Evolutionary conservation across 2,113 vertebrate genomes (phyloP), one percentile per base, ranked within the genome.

Genomic region (Chaetodon trifascialis): DNA sequence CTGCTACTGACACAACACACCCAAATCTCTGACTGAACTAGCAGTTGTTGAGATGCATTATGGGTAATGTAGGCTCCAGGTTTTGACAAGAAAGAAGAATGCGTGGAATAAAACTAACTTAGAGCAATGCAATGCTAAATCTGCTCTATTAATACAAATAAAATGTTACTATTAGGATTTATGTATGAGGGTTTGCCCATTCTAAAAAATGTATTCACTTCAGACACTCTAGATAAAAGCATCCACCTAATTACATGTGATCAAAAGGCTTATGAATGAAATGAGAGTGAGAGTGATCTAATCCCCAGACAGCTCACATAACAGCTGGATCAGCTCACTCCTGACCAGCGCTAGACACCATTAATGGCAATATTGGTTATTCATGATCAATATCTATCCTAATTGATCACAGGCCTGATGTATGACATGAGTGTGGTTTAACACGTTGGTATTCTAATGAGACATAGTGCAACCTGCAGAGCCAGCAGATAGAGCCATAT

Each of bases 381-480:
- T 85, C 83, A n/a, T 79, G 82, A 91, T 92, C 89, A 86, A 86
- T 88, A 88, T 49, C 72, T 63, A 6, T 5, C 60, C 63, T 88
- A 82, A 92, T 62, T 88, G 86, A 91, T 91, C 88, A 87, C 69
- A 76, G 67, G 44, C 62, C 47, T 86, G 74, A 91, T 87, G 85
- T 91, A 86, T 82, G 80, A 87, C 83, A 85, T 8, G 21, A 81
- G 80, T 86, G 76, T 75, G 38, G 74, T 87, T 87, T 82, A 75
- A 79, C 79, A 86, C 72, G 88, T 93, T 90, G 89, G 88, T 85
- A 92, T 93, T 88, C 90, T 63, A 85, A 80, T 9, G 25, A 78
- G 70, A 78, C 23, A 19, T 7, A 9, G 64, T 30, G 23, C 36
- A 85, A 89, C 67, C 77, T 88, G 82, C 89, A 87, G 74, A 72